Evolutionary conservation across 2,797 vertebrate species (phyloP).

Genomic region (Mormyrus proboscirostris): DNA sequence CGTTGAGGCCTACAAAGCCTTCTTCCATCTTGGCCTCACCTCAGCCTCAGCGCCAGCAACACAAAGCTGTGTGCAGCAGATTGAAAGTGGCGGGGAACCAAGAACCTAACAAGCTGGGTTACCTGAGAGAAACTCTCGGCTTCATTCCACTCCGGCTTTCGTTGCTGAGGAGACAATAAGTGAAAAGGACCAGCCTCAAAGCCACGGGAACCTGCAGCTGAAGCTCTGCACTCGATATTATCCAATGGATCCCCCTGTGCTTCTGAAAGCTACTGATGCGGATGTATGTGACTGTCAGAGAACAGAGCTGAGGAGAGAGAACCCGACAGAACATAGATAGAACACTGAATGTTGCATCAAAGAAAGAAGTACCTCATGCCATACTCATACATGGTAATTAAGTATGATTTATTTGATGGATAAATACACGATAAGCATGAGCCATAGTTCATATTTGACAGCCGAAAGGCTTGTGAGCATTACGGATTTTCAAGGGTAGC

Average conservation of each 20-base stretch:
- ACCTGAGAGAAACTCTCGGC: background rate
- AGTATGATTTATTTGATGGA: background rate
- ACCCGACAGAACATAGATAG: background rate
- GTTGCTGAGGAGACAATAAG: background rate
- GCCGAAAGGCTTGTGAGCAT: background rate
- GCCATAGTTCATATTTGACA: background rate
- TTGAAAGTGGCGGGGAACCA: background rate
- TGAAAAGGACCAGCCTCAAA: background rate
- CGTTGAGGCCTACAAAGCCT: background rate
- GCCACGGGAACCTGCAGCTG: background rate
- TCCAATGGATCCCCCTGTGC: background rate
- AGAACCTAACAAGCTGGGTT: background rate
- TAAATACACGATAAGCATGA: background rate
- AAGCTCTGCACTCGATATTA: background rate
- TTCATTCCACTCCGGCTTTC: background rate
- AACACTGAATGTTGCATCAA: background rate
- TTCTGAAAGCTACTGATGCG: background rate
- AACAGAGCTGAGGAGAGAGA: background rate
- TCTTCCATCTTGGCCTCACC: background rate
- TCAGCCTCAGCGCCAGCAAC: background rate
- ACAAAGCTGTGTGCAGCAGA: background rate
- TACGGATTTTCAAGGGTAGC: background rate
- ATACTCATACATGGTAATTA: background rate
- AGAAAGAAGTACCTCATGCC: background rate
- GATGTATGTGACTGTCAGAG: background rate